phyloP scores from a whole-genome alignment of 1,140 invertebrate species.

The Microplitis demolitor region DNA sequence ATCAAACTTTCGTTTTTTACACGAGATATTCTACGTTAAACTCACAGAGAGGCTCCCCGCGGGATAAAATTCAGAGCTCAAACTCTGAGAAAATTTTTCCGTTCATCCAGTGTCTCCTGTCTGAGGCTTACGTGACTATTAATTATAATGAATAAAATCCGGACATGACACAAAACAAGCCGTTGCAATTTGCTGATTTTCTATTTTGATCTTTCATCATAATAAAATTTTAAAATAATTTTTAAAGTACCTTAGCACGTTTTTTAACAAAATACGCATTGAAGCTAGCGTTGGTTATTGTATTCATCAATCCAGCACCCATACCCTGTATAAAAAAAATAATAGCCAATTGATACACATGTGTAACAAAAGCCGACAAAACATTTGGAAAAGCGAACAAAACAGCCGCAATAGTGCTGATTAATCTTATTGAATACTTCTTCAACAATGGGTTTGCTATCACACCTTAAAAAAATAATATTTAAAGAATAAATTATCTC shows the following conservation, averaged over 20 bases:
- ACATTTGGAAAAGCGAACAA: slow-evolving; percentile 49
- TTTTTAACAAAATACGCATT: slow-evolving; percentile 58
- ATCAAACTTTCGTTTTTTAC: too few species aligned
- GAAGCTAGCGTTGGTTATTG: slow-evolving; percentile 56
- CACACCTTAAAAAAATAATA: slow-evolving; percentile 42
- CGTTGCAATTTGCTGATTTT: too few species aligned
- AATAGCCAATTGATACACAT: slow-evolving; percentile 48
- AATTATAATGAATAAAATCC: too few species aligned
- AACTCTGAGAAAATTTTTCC: too few species aligned
- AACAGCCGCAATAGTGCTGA: slow-evolving; percentile 48
- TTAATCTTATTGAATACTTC: slow-evolving; percentile 46
- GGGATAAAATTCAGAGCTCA: too few species aligned
- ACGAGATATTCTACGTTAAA: too few species aligned
- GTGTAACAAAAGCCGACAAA: slow-evolving; percentile 42
- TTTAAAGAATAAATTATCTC: slow-evolving; percentile 16
- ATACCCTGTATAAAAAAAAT: slow-evolving; percentile 52
- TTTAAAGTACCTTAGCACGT: slow-evolving; percentile 44
- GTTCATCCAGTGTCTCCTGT: too few species aligned
- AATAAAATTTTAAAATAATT: background rate
- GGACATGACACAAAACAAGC: too few species aligned
- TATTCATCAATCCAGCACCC: slow-evolving; percentile 53
- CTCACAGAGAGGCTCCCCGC: too few species aligned
- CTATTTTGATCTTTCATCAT: background rate
- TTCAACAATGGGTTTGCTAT: slow-evolving; percentile 51
- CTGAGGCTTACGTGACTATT: too few species aligned